A percentile compares a stretch with the other conserved stretches of the same genome.
phyloP scores from a whole-genome alignment of 2,113 vertebrate species.

The Glaucomys volans region DNA sequence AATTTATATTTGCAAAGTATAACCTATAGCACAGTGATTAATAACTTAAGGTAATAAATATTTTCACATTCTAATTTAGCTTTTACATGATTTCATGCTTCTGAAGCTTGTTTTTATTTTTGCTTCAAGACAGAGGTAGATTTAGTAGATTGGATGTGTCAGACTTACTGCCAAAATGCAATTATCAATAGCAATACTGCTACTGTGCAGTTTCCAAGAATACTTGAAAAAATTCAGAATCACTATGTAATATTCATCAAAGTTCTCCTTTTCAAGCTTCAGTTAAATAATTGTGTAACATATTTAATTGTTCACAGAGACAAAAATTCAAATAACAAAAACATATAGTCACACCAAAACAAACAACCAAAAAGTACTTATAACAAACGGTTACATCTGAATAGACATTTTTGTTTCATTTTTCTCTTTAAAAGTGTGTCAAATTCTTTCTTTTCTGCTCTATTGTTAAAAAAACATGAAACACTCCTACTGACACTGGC shows the following conservation, averaged over 20 bases:
- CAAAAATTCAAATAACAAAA: constrained; percentile 82
- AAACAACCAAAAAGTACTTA: constrained; percentile 49
- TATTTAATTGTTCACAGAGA: constrained; percentile 82
- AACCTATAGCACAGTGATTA: constrained; percentile 84
- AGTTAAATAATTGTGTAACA: constrained; percentile 83
- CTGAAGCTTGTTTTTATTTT: constrained; percentile 81
- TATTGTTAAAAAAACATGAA: constrained; percentile 72
- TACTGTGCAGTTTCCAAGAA: constrained; percentile 82
- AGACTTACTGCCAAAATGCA: constrained; percentile 85
- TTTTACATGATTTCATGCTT: constrained; percentile 85
- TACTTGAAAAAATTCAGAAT: constrained; percentile 83
- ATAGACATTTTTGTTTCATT: constrained; percentile 69
- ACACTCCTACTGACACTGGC: constrained; percentile 73
- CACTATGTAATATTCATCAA: constrained; percentile 79
- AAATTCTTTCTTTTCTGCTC: constrained; percentile 82
- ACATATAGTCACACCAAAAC: constrained; percentile 74
- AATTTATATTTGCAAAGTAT: constrained; percentile 79
- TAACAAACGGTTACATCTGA: constrained; percentile 79
- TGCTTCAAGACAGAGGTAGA: constrained; percentile 89
- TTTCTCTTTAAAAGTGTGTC: constrained; percentile 83
- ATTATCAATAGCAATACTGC: constrained; percentile 82
- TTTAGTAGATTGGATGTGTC: constrained; percentile 82
- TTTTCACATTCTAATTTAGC: constrained; percentile 89
- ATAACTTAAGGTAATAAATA: constrained; percentile 87
- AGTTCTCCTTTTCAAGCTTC: constrained; percentile 80